phyloP scores from a whole-genome alignment of 2,888 invertebrate species.

The Andrena fulva region DNA sequence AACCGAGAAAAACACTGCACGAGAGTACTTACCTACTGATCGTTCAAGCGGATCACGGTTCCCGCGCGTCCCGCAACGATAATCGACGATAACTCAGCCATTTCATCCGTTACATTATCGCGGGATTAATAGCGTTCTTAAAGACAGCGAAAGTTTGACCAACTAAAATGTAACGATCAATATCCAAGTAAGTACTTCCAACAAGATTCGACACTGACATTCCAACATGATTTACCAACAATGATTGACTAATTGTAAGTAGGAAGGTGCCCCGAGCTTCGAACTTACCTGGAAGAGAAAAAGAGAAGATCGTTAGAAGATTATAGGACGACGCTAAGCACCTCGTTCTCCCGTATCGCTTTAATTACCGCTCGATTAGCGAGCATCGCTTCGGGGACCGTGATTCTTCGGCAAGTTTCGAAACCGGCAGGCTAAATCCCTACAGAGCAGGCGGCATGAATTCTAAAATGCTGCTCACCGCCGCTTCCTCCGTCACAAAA shows the following conservation, averaged over 20 bases:
- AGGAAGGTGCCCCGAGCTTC: too few species aligned
- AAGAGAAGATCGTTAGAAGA: conserved; percentile 14
- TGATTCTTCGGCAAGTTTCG: conserved; percentile 31
- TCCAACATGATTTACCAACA: too few species aligned
- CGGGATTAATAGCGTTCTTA: not conserved
- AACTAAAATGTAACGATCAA: not conserved
- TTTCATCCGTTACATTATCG: not conserved
- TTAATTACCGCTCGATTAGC: conserved; percentile 49
- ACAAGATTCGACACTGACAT: not conserved
- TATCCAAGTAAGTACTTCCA: too few species aligned
- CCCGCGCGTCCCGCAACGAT: not conserved
- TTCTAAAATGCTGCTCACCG: conserved; percentile 30
- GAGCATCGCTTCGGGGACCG: conserved; percentile 6
- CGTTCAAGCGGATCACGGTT: not conserved
- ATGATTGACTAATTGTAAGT: too few species aligned
- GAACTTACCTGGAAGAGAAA: not conserved
- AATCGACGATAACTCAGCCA: not conserved
- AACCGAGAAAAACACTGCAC: not conserved
- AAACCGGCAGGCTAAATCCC: conserved; percentile 7
- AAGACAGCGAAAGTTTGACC: not conserved
- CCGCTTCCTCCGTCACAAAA: conserved; percentile 32
- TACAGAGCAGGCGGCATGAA: not conserved
- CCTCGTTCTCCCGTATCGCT: conserved; percentile 18
- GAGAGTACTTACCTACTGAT: not conserved
- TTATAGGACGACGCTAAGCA: conserved; percentile 23